A percentile compares a stretch with the other conserved stretches of the same genome.
These are phyloP conservation scores for Fratercula arctica DNA, from an alignment of 2,797 vertebrate species.

Conservation along the genomic window DNA sequence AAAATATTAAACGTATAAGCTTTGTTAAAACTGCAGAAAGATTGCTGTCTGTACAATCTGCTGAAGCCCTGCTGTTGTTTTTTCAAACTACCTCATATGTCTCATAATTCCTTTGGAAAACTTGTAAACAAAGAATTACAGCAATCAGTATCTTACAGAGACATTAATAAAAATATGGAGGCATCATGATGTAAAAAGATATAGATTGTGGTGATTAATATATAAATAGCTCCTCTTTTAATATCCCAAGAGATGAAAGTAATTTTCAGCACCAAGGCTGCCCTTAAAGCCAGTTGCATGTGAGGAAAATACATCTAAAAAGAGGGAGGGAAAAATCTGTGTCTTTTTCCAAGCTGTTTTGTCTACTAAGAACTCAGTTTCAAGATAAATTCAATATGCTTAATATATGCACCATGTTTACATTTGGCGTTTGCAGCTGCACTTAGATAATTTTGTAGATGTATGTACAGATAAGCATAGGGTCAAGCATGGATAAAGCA, in stretches of 20 bases:
- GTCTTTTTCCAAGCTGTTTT: constrained; percentile 35
- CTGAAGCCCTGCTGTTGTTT: neutral
- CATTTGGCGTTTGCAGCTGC: neutral
- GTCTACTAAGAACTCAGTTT: constrained; percentile 20
- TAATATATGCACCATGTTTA: neutral
- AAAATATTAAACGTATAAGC: neutral
- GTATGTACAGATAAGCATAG: neutral
- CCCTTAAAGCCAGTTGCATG: neutral
- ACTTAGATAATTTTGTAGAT: neutral
- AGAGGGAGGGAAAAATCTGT: neutral
- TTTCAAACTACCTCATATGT: neutral
- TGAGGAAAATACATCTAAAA: neutral
- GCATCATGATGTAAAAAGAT: neutral
- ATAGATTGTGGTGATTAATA: neutral
- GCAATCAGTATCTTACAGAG: neutral
- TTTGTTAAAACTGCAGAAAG: neutral
- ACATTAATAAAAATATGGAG: neutral
- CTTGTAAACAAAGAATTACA: neutral
- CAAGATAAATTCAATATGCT: constrained; percentile 42
- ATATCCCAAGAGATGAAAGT: neutral
- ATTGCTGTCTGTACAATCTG: neutral
- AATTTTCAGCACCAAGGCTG: neutral
- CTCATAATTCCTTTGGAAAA: neutral
- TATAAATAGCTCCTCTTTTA: neutral
- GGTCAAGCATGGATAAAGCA: constrained; percentile 14